Conservation (phyloP, 2,113 vertebrate species). For the Eulemur macaco region DNA sequence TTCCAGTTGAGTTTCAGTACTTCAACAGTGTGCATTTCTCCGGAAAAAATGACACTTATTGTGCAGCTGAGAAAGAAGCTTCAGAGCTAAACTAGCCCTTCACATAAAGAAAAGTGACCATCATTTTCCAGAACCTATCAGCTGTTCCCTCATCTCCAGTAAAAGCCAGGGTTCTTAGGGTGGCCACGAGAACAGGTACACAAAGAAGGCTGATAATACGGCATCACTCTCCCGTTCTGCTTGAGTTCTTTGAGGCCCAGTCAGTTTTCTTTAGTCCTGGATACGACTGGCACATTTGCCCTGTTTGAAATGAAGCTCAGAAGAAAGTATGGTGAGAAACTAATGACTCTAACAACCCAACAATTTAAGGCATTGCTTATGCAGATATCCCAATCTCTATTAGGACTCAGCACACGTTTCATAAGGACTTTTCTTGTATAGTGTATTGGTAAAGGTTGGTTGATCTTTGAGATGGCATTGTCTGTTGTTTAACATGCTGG, state of each 20-base stretch:
- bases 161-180: background rate
- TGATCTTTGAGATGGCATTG: background rate
- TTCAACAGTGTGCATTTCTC: background rate
- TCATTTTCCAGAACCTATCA: background rate
- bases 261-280: background rate
- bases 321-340: background rate
- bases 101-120: background rate
- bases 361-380: background rate
- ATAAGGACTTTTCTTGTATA: background rate
- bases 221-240: background rate
- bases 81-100: background rate
- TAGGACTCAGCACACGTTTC: background rate
- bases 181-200: background rate
- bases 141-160: background rate
- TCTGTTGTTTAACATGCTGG: background rate
- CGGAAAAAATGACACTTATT: background rate
- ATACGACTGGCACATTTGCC: background rate
- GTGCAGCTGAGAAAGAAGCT: background rate
- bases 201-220: background rate
- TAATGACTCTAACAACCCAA: background rate
- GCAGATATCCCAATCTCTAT: background rate
- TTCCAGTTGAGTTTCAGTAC: background rate
- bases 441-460: background rate
- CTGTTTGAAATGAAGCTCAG: conserved; percentile 2
- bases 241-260: background rate